Percentiles rank a stretch among this genome's conserved stretches.
These are phyloP conservation scores for Eurystomus glaucurus DNA, from an alignment of 2,797 vertebrate genomes.

Conservation along the genomic window DNA sequence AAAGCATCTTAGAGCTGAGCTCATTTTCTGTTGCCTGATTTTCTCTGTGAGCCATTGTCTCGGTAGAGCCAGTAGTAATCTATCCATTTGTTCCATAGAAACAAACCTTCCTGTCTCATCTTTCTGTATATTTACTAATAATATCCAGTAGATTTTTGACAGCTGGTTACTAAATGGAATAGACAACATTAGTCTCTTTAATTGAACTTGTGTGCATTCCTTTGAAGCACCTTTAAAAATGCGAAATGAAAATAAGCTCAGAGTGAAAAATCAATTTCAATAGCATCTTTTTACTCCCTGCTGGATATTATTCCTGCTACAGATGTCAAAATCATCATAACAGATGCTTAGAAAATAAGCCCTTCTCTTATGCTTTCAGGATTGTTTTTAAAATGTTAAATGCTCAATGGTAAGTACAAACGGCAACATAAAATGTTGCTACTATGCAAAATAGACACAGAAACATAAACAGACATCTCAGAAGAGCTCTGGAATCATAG, in stretches of 20 bases:
- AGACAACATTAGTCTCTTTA: not conserved
- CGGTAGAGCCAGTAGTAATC: conserved; percentile 11
- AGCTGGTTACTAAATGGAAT: not conserved
- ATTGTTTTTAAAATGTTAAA: conserved; percentile 57
- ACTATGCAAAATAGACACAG: not conserved
- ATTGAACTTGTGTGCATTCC: not conserved
- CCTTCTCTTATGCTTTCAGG: conserved; percentile 48
- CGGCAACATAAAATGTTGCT: not conserved
- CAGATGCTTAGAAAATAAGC: conserved; percentile 45
- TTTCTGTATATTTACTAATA: conserved; percentile 41
- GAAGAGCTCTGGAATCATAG: not conserved
- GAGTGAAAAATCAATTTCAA: not conserved
- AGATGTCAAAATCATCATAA: conserved; percentile 26
- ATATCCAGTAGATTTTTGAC: conserved; percentile 38
- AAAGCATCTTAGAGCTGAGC: conserved; percentile 29
- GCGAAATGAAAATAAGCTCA: not conserved
- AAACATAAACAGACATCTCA: not conserved
- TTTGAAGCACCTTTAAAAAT: conserved; percentile 16
- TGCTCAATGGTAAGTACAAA: conserved; percentile 55
- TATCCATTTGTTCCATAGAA: conserved; percentile 49
- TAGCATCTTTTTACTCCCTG: conserved; percentile 7
- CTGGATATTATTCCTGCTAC: conserved; percentile 72
- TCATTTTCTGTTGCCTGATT: conserved; percentile 44
- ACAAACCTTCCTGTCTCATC: conserved; percentile 24
- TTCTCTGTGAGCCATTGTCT: conserved; percentile 54